Conservation (phyloP, 2,113 vertebrate species). For the Pholis gunnellus region DNA sequence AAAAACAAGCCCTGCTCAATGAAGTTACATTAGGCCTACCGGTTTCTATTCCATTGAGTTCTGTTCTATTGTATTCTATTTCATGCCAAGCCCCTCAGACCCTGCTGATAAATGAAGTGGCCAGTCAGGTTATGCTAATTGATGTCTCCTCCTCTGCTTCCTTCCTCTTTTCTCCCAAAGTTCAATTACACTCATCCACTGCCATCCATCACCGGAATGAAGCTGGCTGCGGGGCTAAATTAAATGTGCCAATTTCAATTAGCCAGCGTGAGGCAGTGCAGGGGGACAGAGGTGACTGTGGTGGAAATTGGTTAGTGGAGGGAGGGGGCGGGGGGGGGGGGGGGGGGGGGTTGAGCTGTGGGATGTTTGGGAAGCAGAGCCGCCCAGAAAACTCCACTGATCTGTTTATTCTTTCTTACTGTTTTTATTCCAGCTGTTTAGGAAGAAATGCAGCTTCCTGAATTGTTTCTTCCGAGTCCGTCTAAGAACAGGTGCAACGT, state of each 20-base stretch:
- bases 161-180: conserved; percentile 83
- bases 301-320: conserved; percentile 67
- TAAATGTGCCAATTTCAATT: conserved; percentile 87
- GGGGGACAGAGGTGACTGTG: conserved; percentile 70
- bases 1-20: conserved; percentile 50
- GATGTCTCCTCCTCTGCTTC: conserved; percentile 80
- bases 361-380: background rate
- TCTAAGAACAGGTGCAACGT: background rate
- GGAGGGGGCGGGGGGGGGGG: conserved; percentile 22
- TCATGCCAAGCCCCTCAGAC: conserved; percentile 30
- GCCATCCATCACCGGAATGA: conserved; percentile 85
- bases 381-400: background rate
- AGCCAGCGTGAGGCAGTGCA: conserved; percentile 57
- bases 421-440: background rate
- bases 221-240: conserved; percentile 83
- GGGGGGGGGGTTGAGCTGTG: background rate
- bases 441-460: background rate
- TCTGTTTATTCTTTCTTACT: background rate
- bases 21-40: conserved; percentile 43
- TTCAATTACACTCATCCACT: conserved; percentile 84
- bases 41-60: conserved; percentile 46
- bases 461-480: background rate
- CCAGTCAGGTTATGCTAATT: conserved; percentile 82
- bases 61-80: conserved; percentile 53
- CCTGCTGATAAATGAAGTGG: conserved; percentile 80